phyloP scores from a whole-genome alignment of 2,888 invertebrate genomes.

The Megalurothrips usitatus region DNA sequence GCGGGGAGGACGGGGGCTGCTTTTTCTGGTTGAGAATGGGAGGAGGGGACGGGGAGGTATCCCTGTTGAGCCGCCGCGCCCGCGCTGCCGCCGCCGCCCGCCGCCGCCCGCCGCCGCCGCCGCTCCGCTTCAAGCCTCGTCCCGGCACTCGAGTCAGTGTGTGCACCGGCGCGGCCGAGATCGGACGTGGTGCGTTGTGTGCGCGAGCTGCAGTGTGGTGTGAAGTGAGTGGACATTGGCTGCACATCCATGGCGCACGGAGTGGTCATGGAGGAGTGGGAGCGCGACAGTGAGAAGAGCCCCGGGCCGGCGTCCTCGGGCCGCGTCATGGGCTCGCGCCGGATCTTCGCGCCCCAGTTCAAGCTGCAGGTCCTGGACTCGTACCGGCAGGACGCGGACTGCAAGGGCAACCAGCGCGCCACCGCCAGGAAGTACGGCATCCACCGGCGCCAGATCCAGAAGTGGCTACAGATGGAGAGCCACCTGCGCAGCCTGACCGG shows the following conservation, averaged over 20 bases:
- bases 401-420: conserved; percentile 83
- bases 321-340: conserved; percentile 69
- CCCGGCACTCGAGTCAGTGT: not conserved
- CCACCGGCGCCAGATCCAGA: conserved; percentile 83
- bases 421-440: conserved; percentile 87
- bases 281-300: conserved; percentile 45
- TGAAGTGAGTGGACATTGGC: conserved; percentile 34
- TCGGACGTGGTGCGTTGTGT: not conserved
- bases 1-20: not conserved
- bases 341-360: conserved; percentile 84
- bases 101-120: not conserved
- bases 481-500: conserved; percentile 67
- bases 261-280: conserved; percentile 49
- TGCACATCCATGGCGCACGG: conserved; percentile 59
- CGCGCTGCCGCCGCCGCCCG: not conserved
- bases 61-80: conserved; percentile 11
- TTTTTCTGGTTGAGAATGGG: conserved; percentile 26
- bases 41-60: not conserved
- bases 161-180: not conserved
- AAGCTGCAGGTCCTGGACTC: conserved; percentile 85
- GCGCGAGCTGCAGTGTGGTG: not conserved
- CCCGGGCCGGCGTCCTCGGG: conserved; percentile 46
- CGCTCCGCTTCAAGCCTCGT: no score
- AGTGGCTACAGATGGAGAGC: conserved; percentile 84
- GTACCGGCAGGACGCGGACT: conserved; percentile 78